Conservation (phyloP, 2,797 vertebrate genomes). For the Cyprinella venusta region DNA sequence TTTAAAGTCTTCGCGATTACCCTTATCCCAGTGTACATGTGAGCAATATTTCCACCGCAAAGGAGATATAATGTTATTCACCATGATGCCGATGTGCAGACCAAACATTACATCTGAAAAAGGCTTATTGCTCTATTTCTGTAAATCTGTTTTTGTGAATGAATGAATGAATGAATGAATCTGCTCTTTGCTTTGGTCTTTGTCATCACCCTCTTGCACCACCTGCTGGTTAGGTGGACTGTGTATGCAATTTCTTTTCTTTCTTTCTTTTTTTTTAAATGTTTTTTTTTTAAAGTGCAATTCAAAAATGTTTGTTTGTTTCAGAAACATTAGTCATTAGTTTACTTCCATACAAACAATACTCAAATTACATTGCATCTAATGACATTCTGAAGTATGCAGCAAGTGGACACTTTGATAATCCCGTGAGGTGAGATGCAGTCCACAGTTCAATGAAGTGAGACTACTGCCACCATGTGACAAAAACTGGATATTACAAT, state of each 20-base stretch:
- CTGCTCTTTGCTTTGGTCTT: neutral
- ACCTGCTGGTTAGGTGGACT: neutral
- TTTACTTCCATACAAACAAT: neutral
- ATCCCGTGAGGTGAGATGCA: neutral
- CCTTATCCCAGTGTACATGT: no score
- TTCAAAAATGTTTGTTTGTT: neutral
- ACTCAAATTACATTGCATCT: neutral
- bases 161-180: no score
- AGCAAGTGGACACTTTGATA: neutral
- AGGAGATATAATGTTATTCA: neutral
- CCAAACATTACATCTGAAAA: neutral
- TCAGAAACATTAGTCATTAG: neutral
- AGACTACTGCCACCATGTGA: conserved; percentile 36
- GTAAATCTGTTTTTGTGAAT: no score
- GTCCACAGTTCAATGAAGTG: neutral
- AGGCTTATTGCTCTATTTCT: neutral
- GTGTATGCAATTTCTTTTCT: neutral
- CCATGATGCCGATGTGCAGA: neutral
- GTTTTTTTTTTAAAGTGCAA: neutral
- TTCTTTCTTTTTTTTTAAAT: rapidly evolving
- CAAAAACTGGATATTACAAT: neutral
- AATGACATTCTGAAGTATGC: neutral
- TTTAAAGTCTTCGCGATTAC: no score
- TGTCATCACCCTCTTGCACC: neutral
- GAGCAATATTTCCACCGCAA: no score